Evolutionary conservation across 2,888 invertebrate genomes (phyloP), one percentile per base, ranked within the genome.

Genomic region (Parelbella ahira): DNA sequence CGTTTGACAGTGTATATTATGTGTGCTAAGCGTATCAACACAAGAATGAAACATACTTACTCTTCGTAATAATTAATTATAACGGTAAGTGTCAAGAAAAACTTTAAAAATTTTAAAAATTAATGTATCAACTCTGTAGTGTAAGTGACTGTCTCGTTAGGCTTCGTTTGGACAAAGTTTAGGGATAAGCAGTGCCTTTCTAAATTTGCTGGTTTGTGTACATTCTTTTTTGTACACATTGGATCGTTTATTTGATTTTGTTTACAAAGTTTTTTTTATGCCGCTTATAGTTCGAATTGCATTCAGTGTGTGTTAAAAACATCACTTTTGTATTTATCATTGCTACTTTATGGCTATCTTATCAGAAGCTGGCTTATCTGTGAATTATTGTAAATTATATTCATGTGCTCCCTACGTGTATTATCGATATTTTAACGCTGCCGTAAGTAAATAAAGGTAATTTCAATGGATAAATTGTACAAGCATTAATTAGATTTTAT

Each of bases 21-120:
- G 82, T 83, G 83, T 76, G 72, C 69, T 75, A 77, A 74, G 77
- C 67, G 68, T 66, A 72, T 73, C 62, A 83, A 77, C 64, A 79
- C 66, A 59, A 81, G 72, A 75, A 84, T 78, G 80, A 81, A 82
- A 80, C 82, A 81, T 74, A 81, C 75, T 76, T 79, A 67, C 60
- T 68, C 67, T 62, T 73, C 72, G 60, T 73, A 77, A 56, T 71
- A 65, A 70, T 65, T 61, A 70, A 64, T 63, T 68, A 69, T 63
- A 76, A 68, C 68, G 77, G 84, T 86, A 80, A 80, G 84, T 77
- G 49, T 49, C 54, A 20, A 8, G 20, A 59, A 63, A 56, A 51
- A 53, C 53, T 51, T 55, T 47, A 41, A 45, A 63, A 47, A 47
- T 44, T 32, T 43, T 45, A 42, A 18, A 28, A 20, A 34, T 18